phyloP scores from a whole-genome alignment of 2,888 invertebrate species.

The Drosophila tripunctata region DNA sequence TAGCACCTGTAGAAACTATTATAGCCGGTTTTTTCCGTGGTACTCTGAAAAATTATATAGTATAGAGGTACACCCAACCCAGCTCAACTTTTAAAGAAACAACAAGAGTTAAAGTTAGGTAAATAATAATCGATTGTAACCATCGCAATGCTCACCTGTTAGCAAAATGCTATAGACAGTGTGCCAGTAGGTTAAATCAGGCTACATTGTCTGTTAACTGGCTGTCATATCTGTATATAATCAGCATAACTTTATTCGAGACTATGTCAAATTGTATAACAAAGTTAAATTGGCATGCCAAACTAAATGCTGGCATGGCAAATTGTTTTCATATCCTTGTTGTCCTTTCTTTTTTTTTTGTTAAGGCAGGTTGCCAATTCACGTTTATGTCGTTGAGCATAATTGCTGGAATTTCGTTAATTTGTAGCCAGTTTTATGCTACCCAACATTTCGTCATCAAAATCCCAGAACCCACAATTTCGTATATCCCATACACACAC shows the following conservation, averaged over 20 bases:
- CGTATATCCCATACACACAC: neutral
- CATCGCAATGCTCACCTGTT: constrained; percentile 11
- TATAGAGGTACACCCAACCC: neutral
- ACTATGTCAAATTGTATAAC: constrained; percentile 47
- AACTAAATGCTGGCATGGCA: constrained; percentile 15
- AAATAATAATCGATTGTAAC: constrained; percentile 1
- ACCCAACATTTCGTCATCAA: constrained; percentile 54
- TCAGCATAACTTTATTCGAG: constrained; percentile 34
- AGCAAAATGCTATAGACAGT: constrained; percentile 1
- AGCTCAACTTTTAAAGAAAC: too few species aligned
- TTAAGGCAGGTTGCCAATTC: constrained; percentile 63
- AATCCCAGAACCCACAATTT: constrained; percentile 2
- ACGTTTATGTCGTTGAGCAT: constrained; percentile 53
- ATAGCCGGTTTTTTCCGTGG: too few species aligned
- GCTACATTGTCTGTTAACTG: constrained; percentile 16
- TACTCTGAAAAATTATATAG: too few species aligned
- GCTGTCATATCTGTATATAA: constrained; percentile 20
- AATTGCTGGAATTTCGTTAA: constrained; percentile 76
- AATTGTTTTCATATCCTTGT: constrained; percentile 32
- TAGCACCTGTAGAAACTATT: too few species aligned
- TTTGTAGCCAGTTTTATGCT: constrained; percentile 68
- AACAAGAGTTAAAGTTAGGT: too few species aligned
- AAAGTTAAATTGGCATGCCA: constrained; percentile 61
- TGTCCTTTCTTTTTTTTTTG: constrained; percentile 44
- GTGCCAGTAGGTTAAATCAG: constrained; percentile 22